phyloP scores from a whole-genome alignment of 2,113 vertebrate genomes.

The Psilopsiagon aurifrons region DNA sequence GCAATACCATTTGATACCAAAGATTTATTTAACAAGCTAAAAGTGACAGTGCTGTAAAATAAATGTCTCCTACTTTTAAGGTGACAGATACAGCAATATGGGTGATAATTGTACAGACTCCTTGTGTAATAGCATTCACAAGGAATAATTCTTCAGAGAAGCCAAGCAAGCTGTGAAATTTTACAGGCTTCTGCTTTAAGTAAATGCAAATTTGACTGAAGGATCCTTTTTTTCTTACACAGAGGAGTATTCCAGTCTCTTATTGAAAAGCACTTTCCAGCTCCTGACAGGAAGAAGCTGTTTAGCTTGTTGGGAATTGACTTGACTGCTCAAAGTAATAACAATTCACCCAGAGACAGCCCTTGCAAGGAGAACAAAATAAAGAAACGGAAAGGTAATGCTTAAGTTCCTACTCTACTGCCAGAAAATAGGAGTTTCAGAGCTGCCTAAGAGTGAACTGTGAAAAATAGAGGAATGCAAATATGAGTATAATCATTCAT shows the following conservation, averaged over 20 bases:
- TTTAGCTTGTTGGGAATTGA: constrained; percentile 96
- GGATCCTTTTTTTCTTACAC: not conserved
- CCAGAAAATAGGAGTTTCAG: not conserved
- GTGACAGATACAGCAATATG: not conserved
- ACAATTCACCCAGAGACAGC: constrained; percentile 85
- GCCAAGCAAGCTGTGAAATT: not conserved
- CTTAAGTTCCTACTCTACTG: not conserved
- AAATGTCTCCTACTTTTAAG: not conserved
- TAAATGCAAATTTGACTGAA: not conserved
- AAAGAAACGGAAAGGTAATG: constrained; percentile 93
- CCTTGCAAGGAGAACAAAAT: constrained; percentile 85
- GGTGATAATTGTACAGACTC: not conserved
- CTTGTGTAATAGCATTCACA: not conserved
- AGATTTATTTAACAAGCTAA: not conserved
- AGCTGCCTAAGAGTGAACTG: not conserved
- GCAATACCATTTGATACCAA: not conserved
- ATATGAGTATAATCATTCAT: not conserved
- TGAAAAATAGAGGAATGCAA: rapidly evolving
- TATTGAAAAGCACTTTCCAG: constrained; percentile 98
- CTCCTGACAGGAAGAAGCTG: constrained; percentile 96
- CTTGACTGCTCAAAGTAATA: constrained; percentile 87
- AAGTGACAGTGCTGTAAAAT: not conserved
- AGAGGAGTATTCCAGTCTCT: constrained; percentile 97
- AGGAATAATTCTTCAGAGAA: not conserved
- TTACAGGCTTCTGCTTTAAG: not conserved